phyloP scores from a whole-genome alignment of 2,113 vertebrate genomes.

The Colaptes auratus region DNA sequence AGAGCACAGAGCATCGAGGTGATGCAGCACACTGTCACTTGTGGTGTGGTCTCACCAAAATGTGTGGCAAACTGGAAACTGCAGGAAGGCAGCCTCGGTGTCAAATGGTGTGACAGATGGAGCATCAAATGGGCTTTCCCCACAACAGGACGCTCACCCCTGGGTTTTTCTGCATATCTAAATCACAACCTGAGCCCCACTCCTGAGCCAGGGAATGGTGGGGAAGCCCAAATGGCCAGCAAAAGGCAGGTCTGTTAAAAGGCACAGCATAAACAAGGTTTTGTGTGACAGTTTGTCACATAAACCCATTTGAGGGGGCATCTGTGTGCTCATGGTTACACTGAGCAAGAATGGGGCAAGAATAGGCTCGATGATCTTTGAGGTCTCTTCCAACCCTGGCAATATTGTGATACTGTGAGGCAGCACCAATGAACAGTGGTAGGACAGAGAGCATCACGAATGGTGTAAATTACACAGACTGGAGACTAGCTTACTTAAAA shows the following conservation, averaged over 20 bases:
- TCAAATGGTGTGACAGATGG: neutral
- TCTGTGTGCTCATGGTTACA: neutral
- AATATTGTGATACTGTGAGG: no score
- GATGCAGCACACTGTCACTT: neutral
- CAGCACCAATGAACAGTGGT: neutral
- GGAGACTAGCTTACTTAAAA: neutral
- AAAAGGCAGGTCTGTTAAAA: slow-evolving; percentile 11
- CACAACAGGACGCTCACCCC: neutral
- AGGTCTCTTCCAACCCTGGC: no score
- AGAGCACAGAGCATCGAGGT: accelerated
- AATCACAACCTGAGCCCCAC: neutral
- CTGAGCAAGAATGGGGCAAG: neutral
- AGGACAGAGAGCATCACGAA: neutral
- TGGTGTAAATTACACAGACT: neutral
- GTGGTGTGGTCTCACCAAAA: neutral
- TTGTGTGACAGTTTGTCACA: neutral
- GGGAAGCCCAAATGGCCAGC: slow-evolving; percentile 6
- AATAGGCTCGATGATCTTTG: no score
- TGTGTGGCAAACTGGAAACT: neutral
- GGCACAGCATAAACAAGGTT: neutral
- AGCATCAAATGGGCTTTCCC: neutral
- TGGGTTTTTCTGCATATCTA: neutral
- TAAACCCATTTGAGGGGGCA: neutral
- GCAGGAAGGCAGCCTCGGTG: neutral
- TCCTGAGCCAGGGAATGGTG: neutral